phyloP scores from a whole-genome alignment of 2,888 invertebrate genomes.

The Rosalia funebris region DNA sequence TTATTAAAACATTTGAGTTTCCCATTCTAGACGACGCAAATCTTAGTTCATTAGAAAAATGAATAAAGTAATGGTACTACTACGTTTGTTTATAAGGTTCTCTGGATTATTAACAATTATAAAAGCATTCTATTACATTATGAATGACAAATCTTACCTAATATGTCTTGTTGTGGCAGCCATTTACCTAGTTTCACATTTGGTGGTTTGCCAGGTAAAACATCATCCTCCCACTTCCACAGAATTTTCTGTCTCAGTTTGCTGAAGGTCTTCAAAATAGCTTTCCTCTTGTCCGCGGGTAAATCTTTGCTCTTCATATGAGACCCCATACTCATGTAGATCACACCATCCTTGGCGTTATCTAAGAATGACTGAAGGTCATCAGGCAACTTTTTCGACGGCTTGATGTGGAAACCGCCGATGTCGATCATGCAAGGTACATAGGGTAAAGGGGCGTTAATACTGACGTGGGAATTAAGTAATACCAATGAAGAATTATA shows the following conservation, averaged over 20 bases:
- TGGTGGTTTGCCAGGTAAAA: conserved; percentile 65
- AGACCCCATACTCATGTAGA: conserved; percentile 72
- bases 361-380: conserved; percentile 44
- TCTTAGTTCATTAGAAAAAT: too few relatives aligned
- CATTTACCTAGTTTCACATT: conserved; percentile 72
- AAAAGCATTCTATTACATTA: too few relatives aligned
- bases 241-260: conserved; percentile 71
- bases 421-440: conserved; percentile 69
- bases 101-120: too few relatives aligned
- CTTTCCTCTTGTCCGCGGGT: conserved; percentile 64
- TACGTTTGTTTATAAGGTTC: too few relatives aligned
- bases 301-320: conserved; percentile 68
- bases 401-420: conserved; percentile 66
- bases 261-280: conserved; percentile 69
- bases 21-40: too few relatives aligned
- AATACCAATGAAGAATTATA: conserved; percentile 51
- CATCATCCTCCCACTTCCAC: conserved; percentile 76
- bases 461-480: conserved; percentile 64
- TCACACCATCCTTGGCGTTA: conserved; percentile 54
- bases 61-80: too few relatives aligned
- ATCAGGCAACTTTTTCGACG: conserved; percentile 46
- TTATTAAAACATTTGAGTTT: too few relatives aligned
- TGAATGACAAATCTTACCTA: too few relatives aligned
- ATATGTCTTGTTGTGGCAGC: conserved; percentile 70
- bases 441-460: conserved; percentile 64